Percentiles rank a stretch among this genome's conserved stretches.
These are phyloP conservation scores for Cygnus atratus DNA, from an alignment of 2,113 vertebrate species.

Conservation along the genomic window DNA sequence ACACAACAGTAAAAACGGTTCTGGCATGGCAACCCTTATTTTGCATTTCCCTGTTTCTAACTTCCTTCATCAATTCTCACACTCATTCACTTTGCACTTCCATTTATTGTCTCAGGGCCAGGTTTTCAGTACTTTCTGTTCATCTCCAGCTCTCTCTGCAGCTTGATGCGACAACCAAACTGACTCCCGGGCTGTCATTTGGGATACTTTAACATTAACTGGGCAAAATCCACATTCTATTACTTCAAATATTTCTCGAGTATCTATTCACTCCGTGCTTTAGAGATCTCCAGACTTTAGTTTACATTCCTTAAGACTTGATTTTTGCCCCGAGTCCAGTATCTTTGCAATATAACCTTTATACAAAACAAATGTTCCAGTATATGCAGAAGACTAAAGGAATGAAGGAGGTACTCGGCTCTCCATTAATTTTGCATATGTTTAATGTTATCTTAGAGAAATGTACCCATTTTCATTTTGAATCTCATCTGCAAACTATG, in stretches of 20 bases:
- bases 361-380: constrained; percentile 63
- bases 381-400: constrained; percentile 46
- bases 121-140: constrained; percentile 44
- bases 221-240: constrained; percentile 35
- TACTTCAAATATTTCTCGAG: constrained; percentile 25
- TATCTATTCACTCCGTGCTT: constrained; percentile 32
- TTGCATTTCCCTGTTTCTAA: constrained; percentile 29
- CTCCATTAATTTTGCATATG: constrained; percentile 49
- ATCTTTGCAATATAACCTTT: constrained; percentile 59
- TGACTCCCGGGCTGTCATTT: constrained; percentile 29
- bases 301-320: constrained; percentile 49
- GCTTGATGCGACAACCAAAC: constrained; percentile 43
- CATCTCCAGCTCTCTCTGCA: constrained; percentile 28
- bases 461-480: constrained; percentile 40
- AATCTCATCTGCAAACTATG: constrained; percentile 17
- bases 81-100: constrained; percentile 29
- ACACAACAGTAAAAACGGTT: neutral
- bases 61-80: neutral
- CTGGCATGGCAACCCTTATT: constrained; percentile 6
- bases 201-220: constrained; percentile 35
- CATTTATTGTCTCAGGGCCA: constrained; percentile 35
- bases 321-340: constrained; percentile 44
- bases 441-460: constrained; percentile 50
- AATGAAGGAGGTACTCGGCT: constrained; percentile 8
- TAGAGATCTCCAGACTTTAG: constrained; percentile 19